Percentiles rank a stretch among this genome's conserved stretches.
Conservation (phyloP, 2,888 invertebrate genomes). For the Leistus spinibarbis region DNA sequence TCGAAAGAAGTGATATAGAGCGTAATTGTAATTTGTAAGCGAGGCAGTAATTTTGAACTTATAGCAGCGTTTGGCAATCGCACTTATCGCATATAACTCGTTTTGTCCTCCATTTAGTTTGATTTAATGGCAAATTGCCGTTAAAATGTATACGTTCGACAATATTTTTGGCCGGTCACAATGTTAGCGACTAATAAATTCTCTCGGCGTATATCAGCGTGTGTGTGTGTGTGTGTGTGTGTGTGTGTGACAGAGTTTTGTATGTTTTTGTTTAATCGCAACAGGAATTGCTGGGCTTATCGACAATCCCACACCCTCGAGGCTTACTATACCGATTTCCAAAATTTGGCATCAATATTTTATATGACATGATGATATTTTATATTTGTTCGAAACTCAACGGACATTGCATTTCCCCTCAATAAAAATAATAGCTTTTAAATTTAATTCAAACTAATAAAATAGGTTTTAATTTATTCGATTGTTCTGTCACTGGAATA, state of each 20-base stretch:
- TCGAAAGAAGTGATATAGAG: background rate
- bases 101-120: constrained; percentile 36
- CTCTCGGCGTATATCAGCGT: constrained; percentile 5
- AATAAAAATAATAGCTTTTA: background rate
- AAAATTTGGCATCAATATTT: background rate
- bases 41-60: constrained; percentile 5
- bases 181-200: constrained; percentile 34
- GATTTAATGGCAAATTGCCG: constrained; percentile 39
- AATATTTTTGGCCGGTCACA: constrained; percentile 35
- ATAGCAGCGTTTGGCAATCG: constrained; percentile 14
- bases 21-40: background rate
- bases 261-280: constrained; percentile 30
- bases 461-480: background rate
- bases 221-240: background rate
- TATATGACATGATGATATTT: background rate
- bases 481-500: background rate
- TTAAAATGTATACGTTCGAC: constrained; percentile 40
- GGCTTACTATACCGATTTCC: background rate
- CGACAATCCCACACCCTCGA: constrained; percentile 18
- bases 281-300: constrained; percentile 18
- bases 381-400: background rate
- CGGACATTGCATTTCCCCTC: background rate
- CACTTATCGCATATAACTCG: constrained; percentile 36
- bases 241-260: background rate
- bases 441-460: background rate